Conservation (phyloP, 2,797 vertebrate genomes). For the Enteromius viviparus region DNA sequence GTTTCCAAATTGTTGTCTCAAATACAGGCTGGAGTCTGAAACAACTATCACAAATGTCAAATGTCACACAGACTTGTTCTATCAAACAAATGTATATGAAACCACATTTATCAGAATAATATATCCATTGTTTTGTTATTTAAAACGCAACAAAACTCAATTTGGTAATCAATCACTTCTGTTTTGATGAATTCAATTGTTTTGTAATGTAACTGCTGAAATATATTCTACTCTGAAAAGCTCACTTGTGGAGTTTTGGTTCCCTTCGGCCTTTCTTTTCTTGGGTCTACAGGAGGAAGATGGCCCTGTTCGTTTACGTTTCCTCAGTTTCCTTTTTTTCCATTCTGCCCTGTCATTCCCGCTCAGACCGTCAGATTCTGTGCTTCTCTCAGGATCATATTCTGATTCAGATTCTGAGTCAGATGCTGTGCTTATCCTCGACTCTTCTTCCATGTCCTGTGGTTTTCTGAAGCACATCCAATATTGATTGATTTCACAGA, state of each 20-base stretch:
- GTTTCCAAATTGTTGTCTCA: background rate
- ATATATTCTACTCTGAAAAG: background rate
- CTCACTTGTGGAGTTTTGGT: background rate
- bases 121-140: background rate
- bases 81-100: background rate
- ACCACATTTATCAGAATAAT: background rate
- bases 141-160: background rate
- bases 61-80: background rate
- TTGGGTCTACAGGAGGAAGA: background rate
- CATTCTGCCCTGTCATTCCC: background rate
- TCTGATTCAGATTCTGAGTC: background rate
- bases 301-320: background rate
- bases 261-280: background rate
- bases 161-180: background rate
- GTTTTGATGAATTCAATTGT: background rate
- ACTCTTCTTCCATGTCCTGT: background rate
- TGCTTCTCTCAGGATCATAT: fast-evolving
- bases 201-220: background rate
- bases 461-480: background rate
- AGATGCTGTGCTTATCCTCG: background rate
- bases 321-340: background rate
- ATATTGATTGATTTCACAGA: background rate
- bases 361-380: background rate
- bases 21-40: background rate
- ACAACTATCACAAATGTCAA: background rate